Evolutionary conservation across 2,113 vertebrate genomes (phyloP).

Genomic region (Galeopterus variegatus): DNA sequence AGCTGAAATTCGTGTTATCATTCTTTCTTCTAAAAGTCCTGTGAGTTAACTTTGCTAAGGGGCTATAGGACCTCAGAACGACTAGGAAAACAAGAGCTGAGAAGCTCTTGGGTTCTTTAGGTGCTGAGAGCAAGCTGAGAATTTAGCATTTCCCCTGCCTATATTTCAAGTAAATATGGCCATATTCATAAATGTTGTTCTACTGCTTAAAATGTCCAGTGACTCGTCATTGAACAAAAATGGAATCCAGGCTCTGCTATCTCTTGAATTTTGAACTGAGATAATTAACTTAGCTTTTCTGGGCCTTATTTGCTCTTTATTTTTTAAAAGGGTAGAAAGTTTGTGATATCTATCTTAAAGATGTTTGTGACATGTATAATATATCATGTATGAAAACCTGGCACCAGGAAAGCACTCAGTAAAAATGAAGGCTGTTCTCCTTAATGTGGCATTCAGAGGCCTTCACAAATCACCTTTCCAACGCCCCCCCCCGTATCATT

Average conservation of each 20-base stretch:
- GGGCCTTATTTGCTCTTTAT: not conserved
- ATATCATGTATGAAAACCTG: not conserved
- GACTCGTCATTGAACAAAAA: not conserved
- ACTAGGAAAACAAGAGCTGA: not conserved
- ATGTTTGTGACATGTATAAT: not conserved
- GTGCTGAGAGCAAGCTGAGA: not conserved
- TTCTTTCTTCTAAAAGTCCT: not conserved
- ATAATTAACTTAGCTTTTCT: constrained; percentile 11
- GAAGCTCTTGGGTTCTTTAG: not conserved
- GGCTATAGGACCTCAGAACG: not conserved
- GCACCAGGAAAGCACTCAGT: not conserved
- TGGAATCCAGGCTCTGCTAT: not conserved
- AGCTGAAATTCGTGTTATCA: not conserved
- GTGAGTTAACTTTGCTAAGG: not conserved
- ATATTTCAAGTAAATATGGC: not conserved
- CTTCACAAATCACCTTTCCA: not conserved
- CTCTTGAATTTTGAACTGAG: not conserved
- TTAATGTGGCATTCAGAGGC: not conserved
- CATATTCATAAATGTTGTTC: not conserved
- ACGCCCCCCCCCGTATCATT: not conserved
- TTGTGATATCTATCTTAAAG: not conserved
- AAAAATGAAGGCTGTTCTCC: not conserved
- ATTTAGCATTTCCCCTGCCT: not conserved
- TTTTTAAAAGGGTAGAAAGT: not conserved
- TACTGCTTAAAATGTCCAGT: not conserved